A percentile compares a stretch with the other conserved stretches of the same genome.
phyloP scores from a whole-genome alignment of 1,140 invertebrate species.

The Saccostrea glomerata region DNA sequence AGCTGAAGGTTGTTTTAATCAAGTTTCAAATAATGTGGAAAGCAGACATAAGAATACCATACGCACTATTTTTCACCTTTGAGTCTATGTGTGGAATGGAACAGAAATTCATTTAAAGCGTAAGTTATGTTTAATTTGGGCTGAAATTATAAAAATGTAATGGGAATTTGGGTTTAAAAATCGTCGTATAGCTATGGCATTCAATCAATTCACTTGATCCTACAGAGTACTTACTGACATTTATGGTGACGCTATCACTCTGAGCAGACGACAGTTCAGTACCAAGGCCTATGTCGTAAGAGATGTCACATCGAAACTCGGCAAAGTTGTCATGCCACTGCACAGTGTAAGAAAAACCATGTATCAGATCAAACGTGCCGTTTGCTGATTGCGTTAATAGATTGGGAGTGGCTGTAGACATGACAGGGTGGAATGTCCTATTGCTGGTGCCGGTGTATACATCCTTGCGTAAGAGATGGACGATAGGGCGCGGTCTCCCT shows the following conservation, averaged over 20 bases:
- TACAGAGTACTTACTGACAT: conserved; percentile 14
- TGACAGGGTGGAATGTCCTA: neutral
- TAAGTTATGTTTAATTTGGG: no score
- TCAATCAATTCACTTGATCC: neutral
- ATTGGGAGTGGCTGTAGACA: neutral
- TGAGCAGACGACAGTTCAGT: conserved; percentile 2
- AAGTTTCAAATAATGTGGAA: no score
- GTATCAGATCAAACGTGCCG: neutral
- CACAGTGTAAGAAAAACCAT: neutral
- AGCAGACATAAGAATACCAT: no score
- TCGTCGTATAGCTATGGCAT: no score
- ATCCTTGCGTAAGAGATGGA: neutral
- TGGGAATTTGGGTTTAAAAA: no score
- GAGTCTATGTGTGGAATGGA: no score
- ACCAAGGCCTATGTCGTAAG: neutral
- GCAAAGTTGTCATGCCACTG: neutral
- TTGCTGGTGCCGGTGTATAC: neutral
- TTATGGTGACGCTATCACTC: neutral
- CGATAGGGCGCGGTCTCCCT: neutral
- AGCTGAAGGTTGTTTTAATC: no score
- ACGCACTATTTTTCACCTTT: no score
- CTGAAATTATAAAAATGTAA: no score
- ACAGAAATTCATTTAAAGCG: no score
- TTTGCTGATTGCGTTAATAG: no score
- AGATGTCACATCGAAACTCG: conserved; percentile 1